Evolutionary conservation across 1,140 invertebrate genomes (phyloP).

Genomic region (Ostrea denselamellosa): DNA sequence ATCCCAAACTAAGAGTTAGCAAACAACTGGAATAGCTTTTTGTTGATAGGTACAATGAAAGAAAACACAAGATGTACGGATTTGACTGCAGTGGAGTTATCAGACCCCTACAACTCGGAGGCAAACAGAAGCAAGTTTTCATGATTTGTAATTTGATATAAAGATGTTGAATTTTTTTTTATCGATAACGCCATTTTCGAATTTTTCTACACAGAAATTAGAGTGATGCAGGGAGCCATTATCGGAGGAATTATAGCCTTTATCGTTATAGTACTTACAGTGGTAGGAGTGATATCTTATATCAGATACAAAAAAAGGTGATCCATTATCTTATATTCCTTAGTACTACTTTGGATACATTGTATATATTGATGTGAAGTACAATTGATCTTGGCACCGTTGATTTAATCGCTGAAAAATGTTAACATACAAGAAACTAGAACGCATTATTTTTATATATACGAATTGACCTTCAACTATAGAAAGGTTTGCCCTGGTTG

Average conservation of each 20-base stretch:
- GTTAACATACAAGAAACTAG: no score
- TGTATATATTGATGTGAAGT: no score
- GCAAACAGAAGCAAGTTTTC: slow-evolving; percentile 39
- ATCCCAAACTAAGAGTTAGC: no score
- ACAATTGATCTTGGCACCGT: no score
- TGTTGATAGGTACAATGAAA: background rate
- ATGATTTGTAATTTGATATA: background rate
- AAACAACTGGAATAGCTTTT: background rate
- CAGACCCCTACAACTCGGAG: slow-evolving; percentile 30
- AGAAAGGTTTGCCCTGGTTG: no score
- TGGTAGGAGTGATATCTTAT: slow-evolving; percentile 41
- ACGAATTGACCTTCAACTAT: no score
- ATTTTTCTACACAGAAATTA: slow-evolving; percentile 41
- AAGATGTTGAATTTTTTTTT: background rate
- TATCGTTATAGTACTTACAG: slow-evolving; percentile 10
- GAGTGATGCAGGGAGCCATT: slow-evolving; percentile 48
- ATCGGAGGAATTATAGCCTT: slow-evolving; percentile 47
- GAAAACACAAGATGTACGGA: slow-evolving; percentile 21
- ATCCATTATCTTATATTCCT: background rate
- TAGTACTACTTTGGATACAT: no score
- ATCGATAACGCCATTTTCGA: background rate
- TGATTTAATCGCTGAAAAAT: no score
- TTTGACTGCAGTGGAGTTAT: background rate
- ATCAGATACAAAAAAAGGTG: slow-evolving; percentile 50
- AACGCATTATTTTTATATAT: no score